Conservation (phyloP, 2,113 vertebrate species). For the Puffinus mauretanicus region DNA sequence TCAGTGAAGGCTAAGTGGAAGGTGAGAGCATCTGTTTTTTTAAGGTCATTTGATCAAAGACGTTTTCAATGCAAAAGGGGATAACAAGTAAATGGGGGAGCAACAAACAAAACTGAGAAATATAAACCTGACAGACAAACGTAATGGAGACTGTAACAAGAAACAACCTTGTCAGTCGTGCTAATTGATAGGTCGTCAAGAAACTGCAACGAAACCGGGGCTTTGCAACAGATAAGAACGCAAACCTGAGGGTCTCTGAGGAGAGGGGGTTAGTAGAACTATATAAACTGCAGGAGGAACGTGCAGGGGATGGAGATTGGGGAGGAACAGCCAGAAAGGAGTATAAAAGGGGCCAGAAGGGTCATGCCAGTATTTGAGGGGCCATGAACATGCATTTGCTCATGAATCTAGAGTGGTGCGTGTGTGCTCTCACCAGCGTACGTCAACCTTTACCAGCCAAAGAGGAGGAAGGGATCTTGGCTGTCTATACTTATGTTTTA, state of each 20-base stretch:
- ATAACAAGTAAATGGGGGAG: background rate
- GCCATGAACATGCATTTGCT: fast-evolving
- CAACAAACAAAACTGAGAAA: background rate
- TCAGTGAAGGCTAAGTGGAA: background rate
- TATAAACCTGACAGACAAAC: background rate
- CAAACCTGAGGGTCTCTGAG: background rate
- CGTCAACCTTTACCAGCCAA: background rate
- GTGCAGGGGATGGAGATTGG: background rate
- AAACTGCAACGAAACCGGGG: background rate
- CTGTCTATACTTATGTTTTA: background rate
- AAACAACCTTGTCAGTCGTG: background rate
- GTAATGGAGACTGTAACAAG: background rate
- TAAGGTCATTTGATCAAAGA: background rate
- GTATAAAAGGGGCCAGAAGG: background rate
- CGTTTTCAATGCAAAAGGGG: background rate
- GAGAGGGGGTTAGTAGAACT: background rate
- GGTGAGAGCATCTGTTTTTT: background rate
- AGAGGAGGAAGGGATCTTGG: background rate
- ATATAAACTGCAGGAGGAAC: background rate
- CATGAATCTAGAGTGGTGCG: background rate
- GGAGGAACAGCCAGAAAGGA: background rate
- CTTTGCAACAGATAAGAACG: background rate
- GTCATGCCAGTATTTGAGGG: background rate
- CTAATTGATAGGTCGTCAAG: background rate
- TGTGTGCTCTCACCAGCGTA: background rate